phyloP scores from a whole-genome alignment of 2,797 vertebrate genomes.

The Ceyx erithaca region DNA sequence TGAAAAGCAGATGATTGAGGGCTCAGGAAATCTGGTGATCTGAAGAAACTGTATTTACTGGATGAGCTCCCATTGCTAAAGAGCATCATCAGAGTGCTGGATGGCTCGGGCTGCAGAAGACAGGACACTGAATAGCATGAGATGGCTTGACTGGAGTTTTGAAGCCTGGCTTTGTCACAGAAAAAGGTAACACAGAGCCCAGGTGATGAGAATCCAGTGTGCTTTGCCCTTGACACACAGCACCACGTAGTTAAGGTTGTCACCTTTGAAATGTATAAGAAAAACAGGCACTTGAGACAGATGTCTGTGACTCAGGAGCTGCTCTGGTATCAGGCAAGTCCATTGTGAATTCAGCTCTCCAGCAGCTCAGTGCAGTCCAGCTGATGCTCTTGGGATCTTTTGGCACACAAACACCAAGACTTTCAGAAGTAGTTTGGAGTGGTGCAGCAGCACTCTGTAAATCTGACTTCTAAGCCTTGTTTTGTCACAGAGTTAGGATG shows the following conservation, averaged over 20 bases:
- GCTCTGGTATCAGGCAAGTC: neutral
- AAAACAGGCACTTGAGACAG: neutral
- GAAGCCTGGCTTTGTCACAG: neutral
- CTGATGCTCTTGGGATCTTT: neutral
- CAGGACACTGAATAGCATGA: neutral
- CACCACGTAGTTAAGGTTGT: neutral
- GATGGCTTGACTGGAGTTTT: neutral
- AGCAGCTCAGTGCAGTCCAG: neutral
- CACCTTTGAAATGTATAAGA: neutral
- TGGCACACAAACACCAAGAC: neutral
- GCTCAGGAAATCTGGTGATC: neutral
- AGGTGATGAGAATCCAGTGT: neutral
- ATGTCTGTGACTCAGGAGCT: neutral
- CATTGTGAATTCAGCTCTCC: neutral
- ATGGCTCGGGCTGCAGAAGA: neutral
- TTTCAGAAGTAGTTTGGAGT: neutral
- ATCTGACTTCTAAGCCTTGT: neutral
- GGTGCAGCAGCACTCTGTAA: neutral
- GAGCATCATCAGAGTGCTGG: neutral
- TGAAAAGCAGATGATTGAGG: conserved; percentile 44
- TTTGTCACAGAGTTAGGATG: neutral
- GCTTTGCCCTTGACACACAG: neutral
- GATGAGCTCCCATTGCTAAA: neutral
- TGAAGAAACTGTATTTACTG: conserved; percentile 18
- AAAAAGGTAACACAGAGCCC: neutral